A percentile compares a stretch with the other conserved stretches of the same genome.
Conservation (phyloP, 2,888 invertebrate genomes). For the Eueremaeus valkanovi region DNA sequence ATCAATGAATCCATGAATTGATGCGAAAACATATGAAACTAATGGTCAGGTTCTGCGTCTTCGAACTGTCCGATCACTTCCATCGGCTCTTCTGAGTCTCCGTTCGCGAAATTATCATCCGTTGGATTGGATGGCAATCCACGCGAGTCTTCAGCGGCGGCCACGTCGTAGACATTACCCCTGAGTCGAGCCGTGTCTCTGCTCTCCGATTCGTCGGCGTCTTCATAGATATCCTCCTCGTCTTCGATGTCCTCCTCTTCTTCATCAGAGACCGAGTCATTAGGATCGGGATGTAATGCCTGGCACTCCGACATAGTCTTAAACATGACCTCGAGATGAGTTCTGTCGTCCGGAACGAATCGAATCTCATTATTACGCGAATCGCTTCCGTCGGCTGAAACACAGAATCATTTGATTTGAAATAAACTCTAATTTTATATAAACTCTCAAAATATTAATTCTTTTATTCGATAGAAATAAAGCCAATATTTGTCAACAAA, state of each 20-base stretch:
- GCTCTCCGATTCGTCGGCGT: conserved; percentile 52
- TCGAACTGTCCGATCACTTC: conserved; percentile 56
- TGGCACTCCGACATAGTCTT: conserved; percentile 72
- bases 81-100: conserved; percentile 47
- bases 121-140: not conserved
- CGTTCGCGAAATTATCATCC: conserved; percentile 41
- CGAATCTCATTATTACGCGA: conserved; percentile 63
- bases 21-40: not conserved
- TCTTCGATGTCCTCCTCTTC: conserved; percentile 40
- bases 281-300: conserved; percentile 72
- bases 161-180: conserved; percentile 53
- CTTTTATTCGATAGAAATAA: not conserved
- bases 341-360: conserved; percentile 64
- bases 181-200: conserved; percentile 50
- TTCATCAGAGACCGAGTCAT: conserved; percentile 59
- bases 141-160: not conserved
- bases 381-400: conserved; percentile 57
- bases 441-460: not conserved
- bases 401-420: not conserved
- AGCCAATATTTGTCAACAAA: conserved; percentile 7
- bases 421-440: too few species aligned
- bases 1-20: not conserved
- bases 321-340: conserved; percentile 64
- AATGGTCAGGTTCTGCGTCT: conserved; percentile 56
- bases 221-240: conserved; percentile 49